Percentiles rank a stretch among this genome's conserved stretches.
Conservation (phyloP, 2,113 vertebrate species). For the Brevimyrus niger region DNA sequence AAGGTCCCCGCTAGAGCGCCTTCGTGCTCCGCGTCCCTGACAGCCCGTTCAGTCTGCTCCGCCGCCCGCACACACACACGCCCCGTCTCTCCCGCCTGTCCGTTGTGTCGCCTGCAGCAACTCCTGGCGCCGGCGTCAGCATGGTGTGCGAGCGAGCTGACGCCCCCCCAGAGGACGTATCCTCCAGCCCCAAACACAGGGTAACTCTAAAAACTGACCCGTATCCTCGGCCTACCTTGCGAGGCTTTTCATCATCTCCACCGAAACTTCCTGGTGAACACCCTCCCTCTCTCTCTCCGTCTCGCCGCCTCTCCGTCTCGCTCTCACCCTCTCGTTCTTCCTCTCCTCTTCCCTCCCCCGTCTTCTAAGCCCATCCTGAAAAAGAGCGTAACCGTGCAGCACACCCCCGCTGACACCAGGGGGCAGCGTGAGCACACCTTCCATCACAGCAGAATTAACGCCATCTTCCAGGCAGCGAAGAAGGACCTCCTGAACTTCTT, state of each 20-base stretch:
- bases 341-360: neutral
- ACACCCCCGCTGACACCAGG: conserved; percentile 56
- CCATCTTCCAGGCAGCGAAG: conserved; percentile 81
- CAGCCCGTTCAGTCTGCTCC: neutral
- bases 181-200: conserved; percentile 31
- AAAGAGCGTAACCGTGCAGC: conserved; percentile 71
- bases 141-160: conserved; percentile 53
- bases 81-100: neutral
- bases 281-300: neutral
- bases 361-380: conserved; percentile 66
- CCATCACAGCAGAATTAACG: conserved; percentile 58
- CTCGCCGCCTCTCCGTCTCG: neutral
- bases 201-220: neutral
- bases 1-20: neutral
- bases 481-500: conserved; percentile 80
- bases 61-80: neutral
- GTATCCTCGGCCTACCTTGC: neutral
- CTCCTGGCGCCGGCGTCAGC: conserved; percentile 51
- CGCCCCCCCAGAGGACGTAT: conserved; percentile 45
- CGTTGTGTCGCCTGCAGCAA: conserved; percentile 33
- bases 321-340: neutral
- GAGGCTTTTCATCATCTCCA: neutral
- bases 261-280: neutral
- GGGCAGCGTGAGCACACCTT: conserved; percentile 45
- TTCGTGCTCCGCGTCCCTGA: neutral